A percentile compares a stretch with the other conserved stretches of the same genome.
Conservation (phyloP, 2,797 vertebrate species). For the Sebastes alutus region DNA sequence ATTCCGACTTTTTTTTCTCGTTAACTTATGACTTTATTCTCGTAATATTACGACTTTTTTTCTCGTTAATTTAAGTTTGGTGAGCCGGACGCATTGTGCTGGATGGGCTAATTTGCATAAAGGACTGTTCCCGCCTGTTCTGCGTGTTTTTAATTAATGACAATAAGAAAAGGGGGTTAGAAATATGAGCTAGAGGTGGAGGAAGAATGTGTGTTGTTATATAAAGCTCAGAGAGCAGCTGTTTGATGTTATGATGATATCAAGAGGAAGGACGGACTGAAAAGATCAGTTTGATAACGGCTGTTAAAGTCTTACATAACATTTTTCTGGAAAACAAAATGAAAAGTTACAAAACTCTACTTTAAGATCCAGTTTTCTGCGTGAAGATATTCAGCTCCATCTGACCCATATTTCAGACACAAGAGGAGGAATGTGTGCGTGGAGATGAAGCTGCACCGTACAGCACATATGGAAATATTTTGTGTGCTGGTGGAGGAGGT, state of each 20-base stretch:
- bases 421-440: not conserved
- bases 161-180: not conserved
- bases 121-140: too few relatives aligned
- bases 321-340: not conserved
- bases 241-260: not conserved
- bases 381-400: not conserved
- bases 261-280: not conserved
- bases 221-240: not conserved
- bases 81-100: too few relatives aligned
- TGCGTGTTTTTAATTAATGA: not conserved
- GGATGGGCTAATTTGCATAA: too few relatives aligned
- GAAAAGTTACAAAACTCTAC: not conserved
- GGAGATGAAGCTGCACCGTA: not conserved
- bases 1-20: too few relatives aligned
- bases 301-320: not conserved
- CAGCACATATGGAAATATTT: slow-evolving; percentile 52
- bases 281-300: not conserved
- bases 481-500: not conserved
- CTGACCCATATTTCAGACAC: slow-evolving; percentile 1
- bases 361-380: not conserved
- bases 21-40: too few relatives aligned
- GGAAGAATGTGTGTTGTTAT: not conserved
- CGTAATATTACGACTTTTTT: too few relatives aligned
- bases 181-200: not conserved
- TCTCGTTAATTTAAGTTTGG: too few relatives aligned